Base-by-base conservation (phyloP, 2,797 vertebrate genomes). In the Fundulus diaphanus region DNA sequence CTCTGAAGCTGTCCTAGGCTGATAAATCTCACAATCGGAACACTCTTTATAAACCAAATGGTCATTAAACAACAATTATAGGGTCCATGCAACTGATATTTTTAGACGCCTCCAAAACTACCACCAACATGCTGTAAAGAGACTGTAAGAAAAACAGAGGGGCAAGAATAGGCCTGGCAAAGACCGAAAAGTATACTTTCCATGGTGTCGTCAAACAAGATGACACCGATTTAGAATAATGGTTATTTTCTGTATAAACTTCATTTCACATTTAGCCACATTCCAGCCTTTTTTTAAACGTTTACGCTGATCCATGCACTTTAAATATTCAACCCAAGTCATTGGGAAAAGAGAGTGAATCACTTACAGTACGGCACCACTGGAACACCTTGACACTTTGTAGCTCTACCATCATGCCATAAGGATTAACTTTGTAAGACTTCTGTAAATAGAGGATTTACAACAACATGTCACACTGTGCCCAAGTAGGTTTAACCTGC, bases 31-130 rank as follows among this genome's bases (percentile, higher is more conserved):
- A 42, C 24, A 67, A 44, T 27, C 13, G 6, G 37, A 44, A 67
- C n/a, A 67, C 12, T 3, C 13, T 67, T 67, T 67, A 67, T 44
- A n/a, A 27, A 42, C n/a, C n/a, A 67, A 67, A 67, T 66, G 63
- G n/a, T 67, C 40, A 16, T 27, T 44, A 67, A 44, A 3, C 12
- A 7, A 16, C 42, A 67, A 44, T 44, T 42, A 67, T 7, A 67
- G 35, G 35, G 24, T 67, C 24, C 12, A 11, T 67, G 7, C 37
- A 44, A 24, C 42, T 3, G 44, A 44, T 42, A 15, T 56, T 56
- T 56, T 44, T 67, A 44, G n/a, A 27, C 40, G 24, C 22, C 20
- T 35, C 2, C 59, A 67, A 13, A 5, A 40, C 61, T 65, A 1
- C 35, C 3, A n/a, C 31, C 35, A 40, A 37, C 35, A 40, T 40